Evolutionary conservation across 1,140 invertebrate species (phyloP), one percentile per base, ranked within the genome.

Genomic region (Scaptomyza hsui): DNA sequence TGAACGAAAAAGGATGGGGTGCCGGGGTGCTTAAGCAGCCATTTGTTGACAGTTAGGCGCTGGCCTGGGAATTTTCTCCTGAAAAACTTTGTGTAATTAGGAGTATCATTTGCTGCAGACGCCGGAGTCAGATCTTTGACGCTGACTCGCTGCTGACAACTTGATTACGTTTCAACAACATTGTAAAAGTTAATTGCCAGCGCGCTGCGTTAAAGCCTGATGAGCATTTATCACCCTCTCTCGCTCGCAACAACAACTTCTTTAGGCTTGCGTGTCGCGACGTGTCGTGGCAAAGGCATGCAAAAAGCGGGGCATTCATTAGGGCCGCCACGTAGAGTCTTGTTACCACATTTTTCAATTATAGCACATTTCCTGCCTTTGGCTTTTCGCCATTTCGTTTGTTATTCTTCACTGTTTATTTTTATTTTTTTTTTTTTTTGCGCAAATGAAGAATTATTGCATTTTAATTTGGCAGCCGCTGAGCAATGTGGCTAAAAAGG

Each of bases 291-390:
- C 47, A 56, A 35, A 67, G 49, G 41, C 45, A 70, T 61, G 72
- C 69, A 65, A 47, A 72, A 71, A 88, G 72, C 70, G 71, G 45
- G 61, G 72, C 65, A 88, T 83, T 89, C 88, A 88, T 89, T 90
- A 89, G 78, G 78, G 55, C 75, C 74, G 81, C 79, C 77, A 77
- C 78, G 74, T 60, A 86, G 81, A 71, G 79, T 75, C 75, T 89
- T 89, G 88, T 89, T 89, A 89, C 88, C 88, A 89, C 88, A 89
- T 89, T 89, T 89, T 83, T 80, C 88, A 89, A 90, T 89, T 89
- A 89, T 88, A 82, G 68, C 74, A 86, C 86, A 81, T 85, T 89
- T 89, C 80, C 77, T 72, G 63, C 70, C 62, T 56, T 55, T 48
- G 49, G 49, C 51, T 72, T 63, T 59, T 42, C 44, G 52, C 44